Percentiles rank a stretch among this genome's conserved stretches.
Evolutionary conservation across 2,888 invertebrate species (phyloP).

Genomic region (Choristoneura rosaceana): DNA sequence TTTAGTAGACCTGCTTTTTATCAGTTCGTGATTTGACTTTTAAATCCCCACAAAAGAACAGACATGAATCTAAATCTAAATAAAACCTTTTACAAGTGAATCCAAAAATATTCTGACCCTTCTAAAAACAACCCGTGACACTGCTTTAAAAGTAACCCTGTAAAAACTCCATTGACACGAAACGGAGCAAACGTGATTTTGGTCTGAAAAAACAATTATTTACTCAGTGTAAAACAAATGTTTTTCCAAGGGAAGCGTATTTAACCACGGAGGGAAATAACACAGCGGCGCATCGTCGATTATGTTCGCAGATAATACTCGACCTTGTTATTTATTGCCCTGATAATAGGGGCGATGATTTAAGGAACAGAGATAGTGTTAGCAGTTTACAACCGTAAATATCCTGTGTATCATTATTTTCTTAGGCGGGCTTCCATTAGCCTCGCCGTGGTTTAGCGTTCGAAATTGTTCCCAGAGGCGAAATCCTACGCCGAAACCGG

Average conservation of each 20-base stretch:
- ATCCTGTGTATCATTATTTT: slow-evolving; percentile 69
- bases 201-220: slow-evolving; percentile 56
- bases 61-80: background rate
- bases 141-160: slow-evolving; percentile 7
- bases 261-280: slow-evolving; percentile 75
- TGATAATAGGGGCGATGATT: slow-evolving; percentile 79
- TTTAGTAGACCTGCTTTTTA: too few relatives aligned
- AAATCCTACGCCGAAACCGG: slow-evolving; percentile 2
- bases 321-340: slow-evolving; percentile 71
- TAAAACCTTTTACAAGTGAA: background rate
- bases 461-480: slow-evolving; percentile 18
- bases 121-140: slow-evolving; percentile 3
- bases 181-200: slow-evolving; percentile 31
- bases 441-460: slow-evolving; percentile 5
- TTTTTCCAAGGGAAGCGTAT: slow-evolving; percentile 72
- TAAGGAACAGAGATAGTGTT: slow-evolving; percentile 76
- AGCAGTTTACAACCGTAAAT: slow-evolving; percentile 72
- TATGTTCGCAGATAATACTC: slow-evolving; percentile 74
- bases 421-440: slow-evolving; percentile 44
- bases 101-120: background rate
- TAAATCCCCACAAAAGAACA: background rate
- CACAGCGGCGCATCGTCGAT: slow-evolving; percentile 75
- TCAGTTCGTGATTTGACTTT: background rate
- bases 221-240: slow-evolving; percentile 60
- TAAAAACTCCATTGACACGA: slow-evolving; percentile 26